phyloP scores from a whole-genome alignment of 1,140 invertebrate genomes.

The Heliconius hewitsoni region DNA sequence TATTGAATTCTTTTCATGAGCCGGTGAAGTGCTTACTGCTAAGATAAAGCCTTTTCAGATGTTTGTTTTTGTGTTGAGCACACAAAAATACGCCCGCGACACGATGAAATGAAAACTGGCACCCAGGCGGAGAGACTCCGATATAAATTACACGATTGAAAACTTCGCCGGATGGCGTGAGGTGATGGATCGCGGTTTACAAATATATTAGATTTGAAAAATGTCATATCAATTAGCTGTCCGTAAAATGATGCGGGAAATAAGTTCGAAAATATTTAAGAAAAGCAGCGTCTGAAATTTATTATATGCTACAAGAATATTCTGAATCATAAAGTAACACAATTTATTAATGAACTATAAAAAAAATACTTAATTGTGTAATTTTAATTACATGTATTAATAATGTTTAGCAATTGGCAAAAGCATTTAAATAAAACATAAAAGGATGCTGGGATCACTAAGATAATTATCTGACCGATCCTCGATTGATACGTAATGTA shows the following conservation, averaged over 20 bases:
- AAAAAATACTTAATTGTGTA: too few species aligned
- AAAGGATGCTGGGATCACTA: not conserved
- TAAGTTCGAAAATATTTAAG: not conserved
- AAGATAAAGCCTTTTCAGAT: not conserved
- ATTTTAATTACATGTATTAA: too few species aligned
- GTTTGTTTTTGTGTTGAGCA: conserved; percentile 6
- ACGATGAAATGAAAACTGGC: not conserved
- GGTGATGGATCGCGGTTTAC: not conserved
- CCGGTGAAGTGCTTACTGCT: not conserved
- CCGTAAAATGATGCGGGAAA: not conserved
- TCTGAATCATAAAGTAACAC: too few species aligned
- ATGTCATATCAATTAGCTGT: not conserved
- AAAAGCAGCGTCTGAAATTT: too few species aligned
- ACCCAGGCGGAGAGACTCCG: not conserved
- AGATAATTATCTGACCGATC: conserved; percentile 7
- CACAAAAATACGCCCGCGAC: conserved; percentile 8
- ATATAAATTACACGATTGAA: conserved; percentile 19
- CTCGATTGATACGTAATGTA: conserved; percentile 10
- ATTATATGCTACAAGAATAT: too few species aligned
- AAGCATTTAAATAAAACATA: not conserved
- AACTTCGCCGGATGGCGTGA: not conserved
- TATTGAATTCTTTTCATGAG: not conserved
- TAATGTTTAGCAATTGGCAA: not conserved
- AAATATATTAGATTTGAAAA: not conserved
- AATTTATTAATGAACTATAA: too few species aligned